phyloP scores from a whole-genome alignment of 1,140 invertebrate genomes.

The Archivesica marissinica region DNA sequence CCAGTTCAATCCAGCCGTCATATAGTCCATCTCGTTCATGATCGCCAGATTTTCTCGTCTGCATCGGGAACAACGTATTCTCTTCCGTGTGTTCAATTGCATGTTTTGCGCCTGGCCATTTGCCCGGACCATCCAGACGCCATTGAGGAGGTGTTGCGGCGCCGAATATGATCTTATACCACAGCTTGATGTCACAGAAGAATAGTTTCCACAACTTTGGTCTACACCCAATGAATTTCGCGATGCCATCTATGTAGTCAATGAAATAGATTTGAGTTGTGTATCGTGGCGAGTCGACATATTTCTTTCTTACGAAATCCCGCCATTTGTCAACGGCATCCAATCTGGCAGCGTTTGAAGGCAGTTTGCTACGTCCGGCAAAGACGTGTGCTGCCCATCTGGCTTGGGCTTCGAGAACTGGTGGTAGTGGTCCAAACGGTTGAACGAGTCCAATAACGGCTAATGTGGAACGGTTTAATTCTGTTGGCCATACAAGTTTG shows the following conservation, averaged over 20 bases:
- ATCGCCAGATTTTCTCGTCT: slow-evolving; percentile 60
- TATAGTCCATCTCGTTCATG: slow-evolving; percentile 65
- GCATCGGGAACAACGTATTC: slow-evolving; percentile 66
- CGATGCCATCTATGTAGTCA: slow-evolving; percentile 66
- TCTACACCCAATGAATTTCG: slow-evolving; percentile 61
- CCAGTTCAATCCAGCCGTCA: slow-evolving; percentile 68
- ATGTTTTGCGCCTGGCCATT: slow-evolving; percentile 82
- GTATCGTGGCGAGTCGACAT: slow-evolving; percentile 65
- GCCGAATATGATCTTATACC: slow-evolving; percentile 75
- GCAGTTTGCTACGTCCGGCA: slow-evolving; percentile 58
- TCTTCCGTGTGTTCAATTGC: slow-evolving; percentile 76
- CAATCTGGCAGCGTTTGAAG: slow-evolving; percentile 25
- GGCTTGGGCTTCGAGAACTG: slow-evolving; percentile 85
- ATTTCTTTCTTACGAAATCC: slow-evolving; percentile 57
- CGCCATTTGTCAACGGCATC: slow-evolving; percentile 50
- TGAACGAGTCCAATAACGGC: slow-evolving; percentile 86
- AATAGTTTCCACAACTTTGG: slow-evolving; percentile 66
- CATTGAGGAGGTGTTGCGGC: slow-evolving; percentile 84
- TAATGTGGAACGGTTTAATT: slow-evolving; percentile 78
- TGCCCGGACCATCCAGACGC: slow-evolving; percentile 82
- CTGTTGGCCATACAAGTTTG: slow-evolving; percentile 84
- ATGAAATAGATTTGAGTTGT: slow-evolving; percentile 68
- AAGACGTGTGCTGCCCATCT: slow-evolving; percentile 79
- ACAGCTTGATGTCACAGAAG: slow-evolving; percentile 59
- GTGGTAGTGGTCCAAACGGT: slow-evolving; percentile 85